A percentile compares a stretch with the other conserved stretches of the same genome.
Evolutionary conservation across 1,140 invertebrate species (phyloP).

Genomic region (Probaryconus sp.): DNA sequence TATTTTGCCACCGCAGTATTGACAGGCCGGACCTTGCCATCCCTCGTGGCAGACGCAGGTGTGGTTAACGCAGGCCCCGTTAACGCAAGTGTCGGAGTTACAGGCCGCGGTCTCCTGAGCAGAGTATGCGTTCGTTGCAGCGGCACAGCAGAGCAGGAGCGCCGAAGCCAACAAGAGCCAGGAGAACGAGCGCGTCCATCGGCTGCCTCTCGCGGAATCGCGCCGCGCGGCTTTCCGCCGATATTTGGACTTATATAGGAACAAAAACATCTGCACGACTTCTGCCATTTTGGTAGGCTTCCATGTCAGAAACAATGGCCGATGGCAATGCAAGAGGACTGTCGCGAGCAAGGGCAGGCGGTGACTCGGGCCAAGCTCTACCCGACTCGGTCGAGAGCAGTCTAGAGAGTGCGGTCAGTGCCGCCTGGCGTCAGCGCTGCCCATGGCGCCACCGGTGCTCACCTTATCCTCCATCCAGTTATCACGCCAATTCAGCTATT

Average conservation of each 20-base stretch:
- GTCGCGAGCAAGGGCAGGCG: constrained; percentile 3
- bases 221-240: constrained; percentile 81
- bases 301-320: constrained; percentile 77
- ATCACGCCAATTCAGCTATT: too few species aligned
- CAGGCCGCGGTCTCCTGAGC: constrained; percentile 66
- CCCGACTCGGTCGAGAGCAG: constrained; percentile 32
- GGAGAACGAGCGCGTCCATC: too few species aligned
- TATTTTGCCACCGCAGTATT: constrained; percentile 94
- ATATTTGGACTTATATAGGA: constrained; percentile 90
- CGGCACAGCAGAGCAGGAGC: constrained; percentile 54
- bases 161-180: constrained; percentile 47
- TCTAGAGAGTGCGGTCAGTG: constrained; percentile 25
- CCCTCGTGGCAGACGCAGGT: constrained; percentile 92
- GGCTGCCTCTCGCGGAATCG: too few species aligned
- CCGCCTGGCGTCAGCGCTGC: too few species aligned
- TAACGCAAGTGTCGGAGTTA: constrained; percentile 80
- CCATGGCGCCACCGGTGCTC: too few species aligned
- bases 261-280: constrained; percentile 89
- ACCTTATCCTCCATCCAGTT: too few species aligned
- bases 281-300: constrained; percentile 84
- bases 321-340: constrained; percentile 66
- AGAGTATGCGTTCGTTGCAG: constrained; percentile 58
- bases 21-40: constrained; percentile 92
- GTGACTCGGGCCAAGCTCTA: too few species aligned
- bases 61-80: constrained; percentile 89